Base-by-base conservation (phyloP, 2,888 invertebrate genomes). In the Eupithecia insigniata region DNA sequence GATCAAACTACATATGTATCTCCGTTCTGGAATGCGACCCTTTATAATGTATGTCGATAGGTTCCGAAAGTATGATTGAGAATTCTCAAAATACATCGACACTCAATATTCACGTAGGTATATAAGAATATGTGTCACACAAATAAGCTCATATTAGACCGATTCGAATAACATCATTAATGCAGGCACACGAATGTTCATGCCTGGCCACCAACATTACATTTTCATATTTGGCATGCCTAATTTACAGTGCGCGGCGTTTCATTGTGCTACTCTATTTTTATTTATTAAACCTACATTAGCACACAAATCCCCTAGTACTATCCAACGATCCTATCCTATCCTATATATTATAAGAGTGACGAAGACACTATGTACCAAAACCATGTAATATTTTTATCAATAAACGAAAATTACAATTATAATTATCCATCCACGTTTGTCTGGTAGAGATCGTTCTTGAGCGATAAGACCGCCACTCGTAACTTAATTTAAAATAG, bases 121-220 rank as follows among this genome's bases (percentile, higher is more conserved):
- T 75, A 65, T 70, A n/a, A n/a, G 43, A 64, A 78, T 75, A 69
- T 75, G 69, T 78, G 73, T 65, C 68, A 70, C 58, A 58, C 58
- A 78, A 76, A 78, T 70, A 75, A 67, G 66, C n/a, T 32, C 30
- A 71, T 67, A 71, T 74, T 76, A 71, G 71, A 65, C 77, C 64
- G 70, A 76, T 75, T 77, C 70, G 67, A 76, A 74, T 78, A 75
- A 67, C 72, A 70, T 78, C 86, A 93, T 93, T 92, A 92, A 93
- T 93, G 93, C 93, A 83, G 72, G 83, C 82, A 80, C 93, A 93
- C 93, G 93, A 74, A 66, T 81, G 76, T 73, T 75, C 77, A 76
- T 78, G 76, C 71, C 76, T 74, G 79, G 69, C 80, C 83, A 83
- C 84, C 85, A 84, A 82, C 85, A 86, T 83, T 76, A 84, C 83